phyloP scores from a whole-genome alignment of 2,797 vertebrate genomes.

The Coccyzus lansbergi region DNA sequence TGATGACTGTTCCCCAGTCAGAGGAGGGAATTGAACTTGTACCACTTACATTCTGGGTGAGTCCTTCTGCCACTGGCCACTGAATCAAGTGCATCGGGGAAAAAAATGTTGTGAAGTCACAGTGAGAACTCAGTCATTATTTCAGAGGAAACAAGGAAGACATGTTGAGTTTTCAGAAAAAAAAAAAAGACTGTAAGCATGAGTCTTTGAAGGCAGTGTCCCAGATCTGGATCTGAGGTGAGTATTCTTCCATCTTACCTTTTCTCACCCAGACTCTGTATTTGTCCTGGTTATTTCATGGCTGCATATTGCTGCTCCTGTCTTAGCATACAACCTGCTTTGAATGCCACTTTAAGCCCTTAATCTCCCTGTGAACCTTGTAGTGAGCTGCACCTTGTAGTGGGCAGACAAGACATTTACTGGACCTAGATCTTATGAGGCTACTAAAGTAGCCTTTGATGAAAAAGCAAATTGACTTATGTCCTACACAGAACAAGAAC shows the following conservation, averaged over 20 bases:
- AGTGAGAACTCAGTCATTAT: neutral
- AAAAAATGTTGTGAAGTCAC: neutral
- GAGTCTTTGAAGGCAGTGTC: neutral
- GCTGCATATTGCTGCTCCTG: neutral
- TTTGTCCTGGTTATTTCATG: neutral
- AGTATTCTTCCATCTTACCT: neutral
- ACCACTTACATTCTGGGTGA: neutral
- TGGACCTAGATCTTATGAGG: neutral
- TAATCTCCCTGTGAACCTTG: neutral
- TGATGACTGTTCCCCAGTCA: neutral
- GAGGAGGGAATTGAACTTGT: neutral
- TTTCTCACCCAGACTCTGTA: neutral
- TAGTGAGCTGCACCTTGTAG: neutral
- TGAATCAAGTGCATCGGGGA: neutral
- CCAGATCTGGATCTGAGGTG: neutral
- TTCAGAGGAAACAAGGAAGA: neutral
- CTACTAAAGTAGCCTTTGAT: neutral
- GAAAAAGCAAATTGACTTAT: neutral
- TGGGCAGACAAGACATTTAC: neutral
- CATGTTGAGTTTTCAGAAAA: neutral
- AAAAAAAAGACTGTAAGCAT: neutral
- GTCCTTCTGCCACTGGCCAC: neutral
- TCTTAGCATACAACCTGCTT: neutral
- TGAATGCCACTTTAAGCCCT: neutral
- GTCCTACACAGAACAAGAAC: neutral